Percentiles rank a stretch among this genome's conserved stretches.
These are phyloP conservation scores for Babyrousa celebensis DNA, from an alignment of 2,797 vertebrate genomes.

Conservation along the genomic window DNA sequence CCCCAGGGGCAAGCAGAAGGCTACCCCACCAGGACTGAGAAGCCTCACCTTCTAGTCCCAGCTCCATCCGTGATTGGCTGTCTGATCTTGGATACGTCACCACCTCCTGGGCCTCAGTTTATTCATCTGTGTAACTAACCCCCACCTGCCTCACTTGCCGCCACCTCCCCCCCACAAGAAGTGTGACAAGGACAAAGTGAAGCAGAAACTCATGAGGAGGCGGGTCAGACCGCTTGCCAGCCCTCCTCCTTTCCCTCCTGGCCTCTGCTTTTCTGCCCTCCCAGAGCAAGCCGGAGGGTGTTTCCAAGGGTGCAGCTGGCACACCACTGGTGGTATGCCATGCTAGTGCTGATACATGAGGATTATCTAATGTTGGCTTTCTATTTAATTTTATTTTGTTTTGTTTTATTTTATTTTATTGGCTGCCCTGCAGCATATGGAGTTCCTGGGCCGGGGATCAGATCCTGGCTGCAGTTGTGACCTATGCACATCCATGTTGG, in stretches of 20 bases:
- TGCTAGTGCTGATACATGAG: neutral
- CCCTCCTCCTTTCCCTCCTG: neutral
- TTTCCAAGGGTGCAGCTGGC: neutral
- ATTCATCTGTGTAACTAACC: neutral
- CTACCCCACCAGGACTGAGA: neutral
- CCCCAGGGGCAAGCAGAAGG: neutral
- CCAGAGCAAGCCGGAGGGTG: neutral
- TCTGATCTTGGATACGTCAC: neutral
- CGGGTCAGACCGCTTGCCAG: neutral
- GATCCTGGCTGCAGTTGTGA: too few relatives aligned
- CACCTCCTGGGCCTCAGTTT: neutral
- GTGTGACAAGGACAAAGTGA: neutral
- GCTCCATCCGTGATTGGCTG: neutral
- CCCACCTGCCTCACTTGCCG: neutral
- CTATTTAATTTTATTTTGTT: too few relatives aligned
- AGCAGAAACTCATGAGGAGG: neutral
- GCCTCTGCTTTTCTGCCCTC: neutral
- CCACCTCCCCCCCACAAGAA: neutral
- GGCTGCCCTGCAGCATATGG: too few relatives aligned
- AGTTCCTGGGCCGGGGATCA: too few relatives aligned
- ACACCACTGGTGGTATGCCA: accelerated
- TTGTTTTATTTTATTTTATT: too few relatives aligned
- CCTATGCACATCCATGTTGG: too few relatives aligned
- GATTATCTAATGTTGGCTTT: neutral
- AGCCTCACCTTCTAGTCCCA: neutral